Base-by-base conservation (phyloP, 1,140 invertebrate species). In the Eriosoma lanigerum region DNA sequence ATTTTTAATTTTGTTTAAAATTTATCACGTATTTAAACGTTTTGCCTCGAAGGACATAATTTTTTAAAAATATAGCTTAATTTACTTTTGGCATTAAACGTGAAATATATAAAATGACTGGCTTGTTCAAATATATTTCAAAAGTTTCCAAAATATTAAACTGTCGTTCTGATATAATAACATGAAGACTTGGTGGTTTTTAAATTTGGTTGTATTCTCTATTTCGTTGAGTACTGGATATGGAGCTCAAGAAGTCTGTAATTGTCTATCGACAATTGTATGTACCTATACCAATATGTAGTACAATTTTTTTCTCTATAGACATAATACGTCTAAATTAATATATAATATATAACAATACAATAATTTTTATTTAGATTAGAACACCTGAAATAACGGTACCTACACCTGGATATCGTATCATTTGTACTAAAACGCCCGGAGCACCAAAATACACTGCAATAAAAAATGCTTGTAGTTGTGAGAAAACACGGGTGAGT, bases 61-160 rank as follows among this genome's bases (percentile, higher is more conserved):
- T 62, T 32, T 60, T 60, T 26, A 1, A 17, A n/a, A n/a, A n/a
- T n/a, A 24, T 29, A 6, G 8, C 6, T 17, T 13, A 62, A 10
- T 17, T 32, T 32, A 32, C 24, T 32, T 19, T 32, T 1, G 4
- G 17, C 17, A 10, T 62, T 62, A 6, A 17, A 29, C 26, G 60
- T 32, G 17, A 62, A 62, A 62, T 62, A 62, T 62, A 62, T n/a
- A 62, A 62, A 17, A 62, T 13, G 26, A 32, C 29, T 62, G 29
- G 24, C 60, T 62, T 32, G 32, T 62, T 5, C 1, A 62, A 62
- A 62, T 19, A n/a, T 19, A 62, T 62, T 62, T 62, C 29, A n/a
- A n/a, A 62, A 12, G 3, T 62, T 32, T 32, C 10, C 56, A 38
- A 38, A 3, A 38, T 38, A 8, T 29, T 9, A 26, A 32, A 62